A percentile compares a stretch with the other conserved stretches of the same genome.
phyloP scores from a whole-genome alignment of 2,888 invertebrate species.

The Apamea epomidion region DNA sequence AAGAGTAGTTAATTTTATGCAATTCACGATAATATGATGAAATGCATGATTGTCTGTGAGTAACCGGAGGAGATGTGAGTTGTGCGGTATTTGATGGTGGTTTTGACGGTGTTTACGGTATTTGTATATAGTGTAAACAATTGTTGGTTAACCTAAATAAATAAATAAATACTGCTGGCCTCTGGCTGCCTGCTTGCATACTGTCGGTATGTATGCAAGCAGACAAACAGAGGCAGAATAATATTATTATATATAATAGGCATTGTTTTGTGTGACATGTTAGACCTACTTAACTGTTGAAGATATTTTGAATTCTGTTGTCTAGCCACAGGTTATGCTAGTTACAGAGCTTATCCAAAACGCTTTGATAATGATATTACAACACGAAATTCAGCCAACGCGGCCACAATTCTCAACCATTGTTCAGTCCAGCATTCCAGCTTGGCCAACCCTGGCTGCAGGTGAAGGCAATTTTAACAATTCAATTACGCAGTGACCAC shows the following conservation, averaged over 20 bases:
- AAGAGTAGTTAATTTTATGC: not conserved
- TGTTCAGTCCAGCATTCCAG: not conserved
- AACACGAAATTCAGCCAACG: not conserved
- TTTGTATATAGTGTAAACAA: too few relatives aligned
- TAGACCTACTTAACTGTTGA: not conserved
- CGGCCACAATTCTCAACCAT: not conserved
- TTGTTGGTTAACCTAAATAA: too few relatives aligned
- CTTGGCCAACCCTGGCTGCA: conserved; percentile 44
- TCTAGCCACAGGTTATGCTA: not conserved
- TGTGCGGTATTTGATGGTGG: not conserved
- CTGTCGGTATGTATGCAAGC: not conserved
- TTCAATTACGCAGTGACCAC: conserved; percentile 45
- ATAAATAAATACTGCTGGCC: too few relatives aligned
- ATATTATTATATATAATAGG: too few relatives aligned
- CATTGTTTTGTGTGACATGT: not conserved
- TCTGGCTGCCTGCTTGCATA: too few relatives aligned
- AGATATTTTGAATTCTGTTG: not conserved
- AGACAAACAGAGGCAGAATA: not conserved
- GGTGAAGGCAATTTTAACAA: conserved; percentile 49
- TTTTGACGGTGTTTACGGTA: too few relatives aligned
- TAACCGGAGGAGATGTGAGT: too few relatives aligned
- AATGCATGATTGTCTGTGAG: not conserved
- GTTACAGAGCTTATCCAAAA: not conserved
- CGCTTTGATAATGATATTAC: not conserved
- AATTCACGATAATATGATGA: not conserved